phyloP scores from a whole-genome alignment of 1,140 invertebrate genomes.

The Halesus radiatus region DNA sequence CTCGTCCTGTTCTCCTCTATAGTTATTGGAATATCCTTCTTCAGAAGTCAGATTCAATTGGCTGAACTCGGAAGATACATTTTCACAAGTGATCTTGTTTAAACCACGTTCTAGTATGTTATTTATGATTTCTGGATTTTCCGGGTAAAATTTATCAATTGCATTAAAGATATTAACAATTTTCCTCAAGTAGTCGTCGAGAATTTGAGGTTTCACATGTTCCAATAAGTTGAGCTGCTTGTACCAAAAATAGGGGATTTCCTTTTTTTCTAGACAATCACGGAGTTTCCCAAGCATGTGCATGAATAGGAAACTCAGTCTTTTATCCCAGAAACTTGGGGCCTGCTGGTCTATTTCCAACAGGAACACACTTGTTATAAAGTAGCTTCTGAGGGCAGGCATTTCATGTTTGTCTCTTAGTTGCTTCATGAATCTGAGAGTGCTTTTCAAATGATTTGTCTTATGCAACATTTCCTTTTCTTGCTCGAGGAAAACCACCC shows the following conservation, averaged over 20 bases:
- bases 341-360: background rate
- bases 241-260: constrained; percentile 22
- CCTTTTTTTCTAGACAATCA: background rate
- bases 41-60: no score
- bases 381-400: background rate
- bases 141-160: constrained; percentile 1
- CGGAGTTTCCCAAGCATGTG: background rate
- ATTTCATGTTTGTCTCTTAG: background rate
- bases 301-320: constrained; percentile 14
- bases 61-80: no score
- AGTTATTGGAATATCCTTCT: no score
- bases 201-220: background rate
- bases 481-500: background rate
- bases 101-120: no score
- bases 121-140: no score
- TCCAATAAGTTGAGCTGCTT: background rate
- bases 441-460: background rate
- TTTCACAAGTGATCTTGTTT: no score
- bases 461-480: background rate
- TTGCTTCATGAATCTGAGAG: constrained; percentile 18
- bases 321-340: background rate
- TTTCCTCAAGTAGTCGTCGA: background rate
- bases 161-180: background rate
- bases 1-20: no score
- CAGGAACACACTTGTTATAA: background rate